Conservation (phyloP, 2,113 vertebrate genomes). For the Numenius arquata region DNA sequence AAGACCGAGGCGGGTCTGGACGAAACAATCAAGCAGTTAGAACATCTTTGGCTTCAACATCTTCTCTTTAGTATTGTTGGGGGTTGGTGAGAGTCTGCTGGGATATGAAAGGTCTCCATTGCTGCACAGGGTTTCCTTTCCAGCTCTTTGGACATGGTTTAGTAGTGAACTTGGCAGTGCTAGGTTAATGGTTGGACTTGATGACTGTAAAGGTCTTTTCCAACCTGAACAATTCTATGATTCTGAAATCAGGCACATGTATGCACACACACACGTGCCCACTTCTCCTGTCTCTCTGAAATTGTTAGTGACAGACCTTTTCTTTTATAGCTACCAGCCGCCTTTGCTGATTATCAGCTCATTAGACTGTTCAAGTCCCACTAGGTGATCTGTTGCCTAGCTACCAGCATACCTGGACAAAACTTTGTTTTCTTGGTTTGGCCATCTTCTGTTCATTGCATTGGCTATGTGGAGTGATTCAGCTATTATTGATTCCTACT, state of each 20-base stretch:
- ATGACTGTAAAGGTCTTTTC: neutral
- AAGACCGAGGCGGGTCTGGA: neutral
- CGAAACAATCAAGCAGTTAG: neutral
- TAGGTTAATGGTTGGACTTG: neutral
- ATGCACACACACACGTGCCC: neutral
- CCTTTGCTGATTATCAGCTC: neutral
- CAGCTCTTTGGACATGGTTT: neutral
- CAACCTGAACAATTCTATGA: neutral
- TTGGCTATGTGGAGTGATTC: neutral
- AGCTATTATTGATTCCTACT: neutral
- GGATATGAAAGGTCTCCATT: neutral
- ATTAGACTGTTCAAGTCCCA: neutral
- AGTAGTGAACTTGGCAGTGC: neutral
- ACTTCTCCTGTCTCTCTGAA: neutral
- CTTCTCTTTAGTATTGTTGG: neutral
- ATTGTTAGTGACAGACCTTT: neutral
- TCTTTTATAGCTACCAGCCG: neutral
- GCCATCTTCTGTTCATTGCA: neutral
- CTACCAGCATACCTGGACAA: conserved; percentile 6
- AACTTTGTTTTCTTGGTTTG: conserved; percentile 17
- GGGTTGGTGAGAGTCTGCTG: neutral
- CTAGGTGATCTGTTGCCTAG: neutral
- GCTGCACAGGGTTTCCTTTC: neutral
- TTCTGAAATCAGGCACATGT: neutral
- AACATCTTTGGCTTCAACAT: neutral